Base-by-base conservation (phyloP, 2,888 invertebrate species). In the Osedax frankpressi region DNA sequence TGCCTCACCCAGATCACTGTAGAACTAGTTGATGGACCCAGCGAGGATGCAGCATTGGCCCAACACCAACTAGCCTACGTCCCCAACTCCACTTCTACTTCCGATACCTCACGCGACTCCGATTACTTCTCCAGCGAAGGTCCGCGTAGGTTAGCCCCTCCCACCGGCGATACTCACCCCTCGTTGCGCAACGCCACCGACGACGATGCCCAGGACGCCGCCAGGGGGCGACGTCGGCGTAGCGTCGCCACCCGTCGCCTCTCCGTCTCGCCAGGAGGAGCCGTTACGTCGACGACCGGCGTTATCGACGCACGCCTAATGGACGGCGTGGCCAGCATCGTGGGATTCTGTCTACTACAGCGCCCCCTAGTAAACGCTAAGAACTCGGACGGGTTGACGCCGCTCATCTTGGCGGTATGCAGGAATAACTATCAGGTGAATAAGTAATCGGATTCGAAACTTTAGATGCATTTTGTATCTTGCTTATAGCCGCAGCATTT, bases 301-400 rank as follows among this genome's bases (percentile, higher is more conserved):
- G 19, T 44, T 29, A 67, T 77, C 11, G 77, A 77, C 59, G 62
- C 77, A 25, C 77, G 77, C 3, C 70, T 74, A 2, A 76, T 76
- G 44, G 74, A 75, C 11, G 75, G 74, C 28, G 76, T 73, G 19
- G 63, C 27, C 26, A 75, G 75, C n/a, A 68, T 74, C 2, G 77
- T 76, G 14, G 60, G 68, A 29, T 60, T 69, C 19, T 72, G 78
- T n/a, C 29, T 30, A 30, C 24, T 78, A 3, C 67, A 72, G 14
- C n/a, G 30, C 2, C 77, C 77, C 14, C 75, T 75, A 29, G 74
- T 76, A 6, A 78, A 78, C 73, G n/a, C 76, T 1, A 73, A 71
- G 14, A 78, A 78, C 25, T 77, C 77, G 72, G 77, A 78, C 29
- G 78, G 78, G 6, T 75, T 73, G 65, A 67, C 74, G 44, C 75